phyloP scores from a whole-genome alignment of 2,113 vertebrate genomes.

The Strix uralensis region DNA sequence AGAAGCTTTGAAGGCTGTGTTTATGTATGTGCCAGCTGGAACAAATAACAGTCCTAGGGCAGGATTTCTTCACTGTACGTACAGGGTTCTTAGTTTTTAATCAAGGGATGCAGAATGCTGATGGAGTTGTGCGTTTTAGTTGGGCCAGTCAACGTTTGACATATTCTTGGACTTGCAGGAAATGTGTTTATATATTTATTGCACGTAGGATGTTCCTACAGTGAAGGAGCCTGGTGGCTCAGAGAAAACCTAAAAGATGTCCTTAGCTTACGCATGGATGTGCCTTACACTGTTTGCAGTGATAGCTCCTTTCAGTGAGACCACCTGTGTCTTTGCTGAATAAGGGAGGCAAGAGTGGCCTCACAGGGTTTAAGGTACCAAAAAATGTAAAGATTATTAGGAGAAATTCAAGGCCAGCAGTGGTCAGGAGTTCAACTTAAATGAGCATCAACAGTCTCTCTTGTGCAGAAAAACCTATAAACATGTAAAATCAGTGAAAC shows the following conservation, averaged over 20 bases:
- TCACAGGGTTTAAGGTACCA: neutral
- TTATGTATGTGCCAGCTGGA: slow-evolving; percentile 31
- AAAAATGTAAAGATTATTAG: neutral
- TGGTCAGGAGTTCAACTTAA: neutral
- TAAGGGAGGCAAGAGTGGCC: neutral
- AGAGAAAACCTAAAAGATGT: neutral
- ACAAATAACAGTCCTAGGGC: neutral
- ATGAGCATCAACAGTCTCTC: neutral
- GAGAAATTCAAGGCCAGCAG: neutral
- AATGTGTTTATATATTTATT: neutral
- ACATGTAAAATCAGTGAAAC: neutral
- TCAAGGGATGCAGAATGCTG: neutral
- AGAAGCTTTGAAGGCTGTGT: neutral
- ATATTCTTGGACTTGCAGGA: neutral
- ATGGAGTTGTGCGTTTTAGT: neutral
- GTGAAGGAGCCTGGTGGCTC: neutral
- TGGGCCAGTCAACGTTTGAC: neutral
- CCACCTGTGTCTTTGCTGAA: neutral
- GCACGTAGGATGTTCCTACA: neutral
- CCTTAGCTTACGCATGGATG: neutral
- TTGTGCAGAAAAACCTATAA: neutral
- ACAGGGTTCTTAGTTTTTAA: neutral
- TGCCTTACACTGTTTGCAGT: neutral
- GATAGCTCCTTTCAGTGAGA: neutral
- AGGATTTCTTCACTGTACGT: neutral